phyloP scores from a whole-genome alignment of 2,888 invertebrate genomes.

The Glyphotaelius pellucidus region DNA sequence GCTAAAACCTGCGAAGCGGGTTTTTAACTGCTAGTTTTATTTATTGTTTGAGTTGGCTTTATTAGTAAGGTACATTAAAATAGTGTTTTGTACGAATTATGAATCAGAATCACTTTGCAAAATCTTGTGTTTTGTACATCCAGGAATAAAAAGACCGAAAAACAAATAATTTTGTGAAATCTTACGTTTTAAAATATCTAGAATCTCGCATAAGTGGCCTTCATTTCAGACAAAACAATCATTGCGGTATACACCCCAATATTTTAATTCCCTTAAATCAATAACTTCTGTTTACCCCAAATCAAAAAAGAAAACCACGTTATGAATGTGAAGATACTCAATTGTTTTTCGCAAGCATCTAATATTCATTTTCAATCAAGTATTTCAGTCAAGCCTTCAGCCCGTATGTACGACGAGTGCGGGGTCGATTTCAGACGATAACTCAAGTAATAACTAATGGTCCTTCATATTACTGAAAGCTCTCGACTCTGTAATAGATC shows the following conservation, averaged over 20 bases:
- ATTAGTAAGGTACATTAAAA: no score
- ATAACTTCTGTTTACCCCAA: neutral
- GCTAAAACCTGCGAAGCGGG: no score
- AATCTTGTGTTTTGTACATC: no score
- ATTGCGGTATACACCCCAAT: neutral
- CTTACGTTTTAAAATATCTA: no score
- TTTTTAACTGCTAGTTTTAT: no score
- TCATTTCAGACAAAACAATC: neutral
- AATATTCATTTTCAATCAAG: slow-evolving; percentile 18
- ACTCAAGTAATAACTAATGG: slow-evolving; percentile 46
- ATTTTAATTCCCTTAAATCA: neutral
- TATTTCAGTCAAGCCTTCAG: neutral
- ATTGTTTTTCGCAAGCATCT: neutral
- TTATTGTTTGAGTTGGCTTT: neutral
- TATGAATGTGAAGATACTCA: neutral
- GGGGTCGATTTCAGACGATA: slow-evolving; percentile 37
- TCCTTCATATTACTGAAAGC: slow-evolving; percentile 44
- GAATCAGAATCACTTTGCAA: no score
- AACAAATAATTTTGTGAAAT: no score
- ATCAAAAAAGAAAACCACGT: neutral
- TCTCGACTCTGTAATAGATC: slow-evolving; percentile 44
- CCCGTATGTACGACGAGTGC: neutral
- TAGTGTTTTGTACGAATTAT: neutral
- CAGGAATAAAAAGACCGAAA: no score
- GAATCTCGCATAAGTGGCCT: neutral